Evolutionary conservation across 2,797 vertebrate species (phyloP).

Genomic region (Sebastes aleutianus): DNA sequence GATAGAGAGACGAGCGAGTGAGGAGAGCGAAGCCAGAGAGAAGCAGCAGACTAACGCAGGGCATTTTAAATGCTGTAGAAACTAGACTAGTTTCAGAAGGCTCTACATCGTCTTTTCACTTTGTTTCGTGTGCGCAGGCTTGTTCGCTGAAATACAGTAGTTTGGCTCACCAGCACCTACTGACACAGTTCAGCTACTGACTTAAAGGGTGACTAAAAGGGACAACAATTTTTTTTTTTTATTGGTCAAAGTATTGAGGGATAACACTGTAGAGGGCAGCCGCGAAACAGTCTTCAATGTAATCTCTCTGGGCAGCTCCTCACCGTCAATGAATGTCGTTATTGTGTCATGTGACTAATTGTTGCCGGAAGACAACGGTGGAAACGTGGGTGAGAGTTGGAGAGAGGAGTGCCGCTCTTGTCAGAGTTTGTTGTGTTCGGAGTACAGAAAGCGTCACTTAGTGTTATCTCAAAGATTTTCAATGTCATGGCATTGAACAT

Average conservation of each 20-base stretch:
- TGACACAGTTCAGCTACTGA: neutral
- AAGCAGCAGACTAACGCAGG: neutral
- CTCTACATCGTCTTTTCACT: neutral
- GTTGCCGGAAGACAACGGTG: too few species aligned
- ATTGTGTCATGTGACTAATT: too few species aligned
- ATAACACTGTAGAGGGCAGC: neutral
- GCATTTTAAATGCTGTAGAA: slow-evolving; percentile 16
- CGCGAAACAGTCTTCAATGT: neutral
- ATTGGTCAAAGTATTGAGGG: neutral
- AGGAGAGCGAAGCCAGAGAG: neutral
- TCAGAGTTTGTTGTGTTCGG: too few species aligned
- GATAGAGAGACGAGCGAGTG: neutral
- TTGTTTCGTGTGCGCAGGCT: neutral
- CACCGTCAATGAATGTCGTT: neutral
- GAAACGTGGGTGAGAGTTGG: too few species aligned
- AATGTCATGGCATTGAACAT: too few species aligned
- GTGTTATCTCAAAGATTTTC: too few species aligned
- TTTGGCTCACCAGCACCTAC: neutral
- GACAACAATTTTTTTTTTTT: neutral
- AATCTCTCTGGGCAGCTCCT: neutral
- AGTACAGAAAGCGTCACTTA: too few species aligned
- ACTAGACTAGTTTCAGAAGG: neutral
- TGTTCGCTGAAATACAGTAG: neutral
- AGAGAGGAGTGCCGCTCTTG: too few species aligned
- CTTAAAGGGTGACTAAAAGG: neutral